Conservation (phyloP, 2,888 invertebrate genomes). For the Ormyrus labotus region DNA sequence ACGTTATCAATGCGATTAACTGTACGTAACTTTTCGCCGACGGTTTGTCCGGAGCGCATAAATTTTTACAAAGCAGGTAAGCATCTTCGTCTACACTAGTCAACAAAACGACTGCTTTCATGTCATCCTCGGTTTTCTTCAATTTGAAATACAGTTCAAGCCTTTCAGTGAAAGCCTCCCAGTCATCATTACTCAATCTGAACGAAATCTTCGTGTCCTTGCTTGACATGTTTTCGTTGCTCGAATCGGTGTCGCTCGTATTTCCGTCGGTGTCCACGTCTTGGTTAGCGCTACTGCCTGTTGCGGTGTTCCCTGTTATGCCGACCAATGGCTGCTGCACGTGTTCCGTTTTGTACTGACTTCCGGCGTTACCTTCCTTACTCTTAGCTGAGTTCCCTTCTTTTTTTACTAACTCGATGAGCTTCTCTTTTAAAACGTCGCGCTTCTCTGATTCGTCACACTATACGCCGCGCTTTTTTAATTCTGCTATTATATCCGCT, state of each 20-base stretch:
- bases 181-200: conserved; percentile 28
- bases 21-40: conserved; percentile 45
- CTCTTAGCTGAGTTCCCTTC: not conserved
- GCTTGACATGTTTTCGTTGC: not conserved
- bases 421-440: not conserved
- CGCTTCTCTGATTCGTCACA: not conserved
- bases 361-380: not conserved
- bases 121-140: conserved; percentile 51
- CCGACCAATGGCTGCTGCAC: not conserved
- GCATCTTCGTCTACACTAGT: conserved; percentile 51
- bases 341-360: not conserved
- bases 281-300: not conserved
- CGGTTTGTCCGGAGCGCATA: conserved; percentile 56
- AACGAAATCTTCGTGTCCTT: not conserved
- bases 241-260: no score
- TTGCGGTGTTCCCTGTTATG: not conserved
- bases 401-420: not conserved
- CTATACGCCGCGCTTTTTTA: not conserved
- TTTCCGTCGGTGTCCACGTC: no score
- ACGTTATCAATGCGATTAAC: conserved; percentile 50
- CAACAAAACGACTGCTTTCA: conserved; percentile 47
- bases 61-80: conserved; percentile 46
- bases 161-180: conserved; percentile 51
- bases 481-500: not conserved
- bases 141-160: conserved; percentile 54